Conservation (phyloP, 2,888 invertebrate genomes). For the Leptinotarsa tumamoca region DNA sequence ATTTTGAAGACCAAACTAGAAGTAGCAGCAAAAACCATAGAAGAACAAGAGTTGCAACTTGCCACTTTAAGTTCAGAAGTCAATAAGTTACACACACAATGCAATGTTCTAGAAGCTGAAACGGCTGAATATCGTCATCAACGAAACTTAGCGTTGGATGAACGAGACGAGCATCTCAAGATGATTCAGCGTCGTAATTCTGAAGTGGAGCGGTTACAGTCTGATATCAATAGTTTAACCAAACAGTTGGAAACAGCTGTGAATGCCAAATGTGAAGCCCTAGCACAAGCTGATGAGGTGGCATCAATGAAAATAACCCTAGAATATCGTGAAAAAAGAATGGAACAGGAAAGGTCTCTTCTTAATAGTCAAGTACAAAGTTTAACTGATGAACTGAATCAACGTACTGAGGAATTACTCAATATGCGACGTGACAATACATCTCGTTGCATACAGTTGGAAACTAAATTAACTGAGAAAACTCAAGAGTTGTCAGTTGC, state of each 20-base stretch:
- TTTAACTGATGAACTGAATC: constrained; percentile 81
- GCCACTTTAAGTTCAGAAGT: constrained; percentile 74
- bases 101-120: constrained; percentile 76
- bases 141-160: constrained; percentile 78
- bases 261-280: constrained; percentile 81
- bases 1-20: constrained; percentile 74
- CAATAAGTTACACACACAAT: constrained; percentile 73
- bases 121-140: constrained; percentile 76
- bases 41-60: constrained; percentile 75
- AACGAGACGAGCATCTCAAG: constrained; percentile 79
- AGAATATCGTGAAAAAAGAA: constrained; percentile 84
- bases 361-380: constrained; percentile 83
- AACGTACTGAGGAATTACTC: constrained; percentile 82
- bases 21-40: constrained; percentile 73
- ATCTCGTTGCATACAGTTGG: constrained; percentile 74
- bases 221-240: constrained; percentile 77
- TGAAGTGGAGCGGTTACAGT: constrained; percentile 79
- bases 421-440: constrained; percentile 81
- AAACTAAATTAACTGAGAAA: constrained; percentile 82
- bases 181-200: constrained; percentile 79
- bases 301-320: constrained; percentile 83
- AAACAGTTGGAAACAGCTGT: constrained; percentile 82
- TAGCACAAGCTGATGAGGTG: constrained; percentile 84
- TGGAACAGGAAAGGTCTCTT: constrained; percentile 84
- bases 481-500: constrained; percentile 82